A percentile compares a stretch with the other conserved stretches of the same genome.
Evolutionary conservation across 92 coral and sea anemone genomes (phyloP).

Genomic region (Scolanthus callimorphus): DNA sequence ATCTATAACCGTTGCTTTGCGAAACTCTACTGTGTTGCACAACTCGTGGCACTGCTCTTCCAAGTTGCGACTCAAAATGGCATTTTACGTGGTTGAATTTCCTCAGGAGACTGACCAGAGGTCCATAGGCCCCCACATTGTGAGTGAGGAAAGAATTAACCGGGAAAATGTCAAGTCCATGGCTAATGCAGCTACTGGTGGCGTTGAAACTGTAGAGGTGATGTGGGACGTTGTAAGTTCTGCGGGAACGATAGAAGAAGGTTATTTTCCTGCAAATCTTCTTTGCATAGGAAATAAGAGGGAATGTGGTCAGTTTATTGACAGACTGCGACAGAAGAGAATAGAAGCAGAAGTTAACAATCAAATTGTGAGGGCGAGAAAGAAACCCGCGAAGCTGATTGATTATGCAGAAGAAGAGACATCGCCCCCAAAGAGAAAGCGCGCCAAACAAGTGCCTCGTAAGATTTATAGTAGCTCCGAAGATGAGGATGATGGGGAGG

Average conservation of each 20-base stretch:
- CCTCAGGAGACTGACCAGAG: conserved; percentile 6
- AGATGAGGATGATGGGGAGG: neutral
- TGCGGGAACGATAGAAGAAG: conserved; percentile 11
- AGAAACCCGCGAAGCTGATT: conserved; percentile 8
- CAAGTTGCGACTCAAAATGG: neutral
- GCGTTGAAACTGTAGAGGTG: conserved; percentile 3
- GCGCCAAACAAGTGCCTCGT: neutral
- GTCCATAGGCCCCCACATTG: conserved; percentile 9
- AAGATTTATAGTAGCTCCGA: neutral
- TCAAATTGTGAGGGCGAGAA: conserved; percentile 12
- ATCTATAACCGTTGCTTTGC: too few relatives aligned
- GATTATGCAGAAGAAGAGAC: conserved; percentile 5
- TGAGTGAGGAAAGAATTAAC: neutral
- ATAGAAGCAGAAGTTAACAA: conserved; percentile 16
- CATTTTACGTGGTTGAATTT: conserved; percentile 8
- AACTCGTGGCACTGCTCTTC: neutral
- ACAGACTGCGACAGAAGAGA: conserved; percentile 11
- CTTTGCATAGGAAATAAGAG: conserved; percentile 13
- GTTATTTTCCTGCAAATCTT: conserved; percentile 6
- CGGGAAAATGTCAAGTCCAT: too few relatives aligned
- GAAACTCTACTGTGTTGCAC: too few relatives aligned
- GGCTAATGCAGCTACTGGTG: conserved; percentile 1
- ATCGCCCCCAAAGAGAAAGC: neutral
- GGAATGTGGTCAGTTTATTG: conserved; percentile 21
- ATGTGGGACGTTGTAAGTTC: conserved; percentile 19